These are phyloP conservation scores for Eutolmus rufibarbis DNA, from an alignment of 2,888 invertebrate genomes.

Conservation along the genomic window DNA sequence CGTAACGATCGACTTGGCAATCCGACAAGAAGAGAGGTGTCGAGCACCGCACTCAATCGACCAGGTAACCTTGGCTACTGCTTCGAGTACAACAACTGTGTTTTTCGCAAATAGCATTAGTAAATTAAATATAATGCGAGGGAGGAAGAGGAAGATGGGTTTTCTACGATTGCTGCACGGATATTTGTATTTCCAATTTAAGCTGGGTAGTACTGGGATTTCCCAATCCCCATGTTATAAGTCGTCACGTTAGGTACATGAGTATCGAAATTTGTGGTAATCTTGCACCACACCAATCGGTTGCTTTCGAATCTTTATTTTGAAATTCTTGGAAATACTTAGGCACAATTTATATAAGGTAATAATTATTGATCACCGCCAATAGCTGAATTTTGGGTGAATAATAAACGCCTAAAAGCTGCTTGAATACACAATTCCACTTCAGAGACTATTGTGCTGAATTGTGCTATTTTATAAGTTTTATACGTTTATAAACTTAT, in stretches of 20 bases:
- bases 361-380: too few species aligned
- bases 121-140: neutral
- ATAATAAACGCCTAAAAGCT: too few species aligned
- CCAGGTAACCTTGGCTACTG: neutral
- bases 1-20: neutral
- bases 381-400: too few species aligned
- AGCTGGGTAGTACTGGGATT: neutral
- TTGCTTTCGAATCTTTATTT: too few species aligned
- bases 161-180: neutral
- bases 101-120: neutral
- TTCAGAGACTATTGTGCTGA: too few species aligned
- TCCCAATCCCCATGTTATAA: neutral
- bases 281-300: too few species aligned
- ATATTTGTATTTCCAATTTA: neutral
- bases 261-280: neutral
- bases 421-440: too few species aligned
- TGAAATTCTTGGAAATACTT: too few species aligned
- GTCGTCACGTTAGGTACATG: neutral
- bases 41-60: neutral
- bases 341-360: too few species aligned
- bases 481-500: too few species aligned
- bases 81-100: neutral
- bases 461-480: too few species aligned
- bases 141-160: neutral
- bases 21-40: neutral